Conservation (phyloP, 2,113 vertebrate species). For the Aphelocoma coerulescens region DNA sequence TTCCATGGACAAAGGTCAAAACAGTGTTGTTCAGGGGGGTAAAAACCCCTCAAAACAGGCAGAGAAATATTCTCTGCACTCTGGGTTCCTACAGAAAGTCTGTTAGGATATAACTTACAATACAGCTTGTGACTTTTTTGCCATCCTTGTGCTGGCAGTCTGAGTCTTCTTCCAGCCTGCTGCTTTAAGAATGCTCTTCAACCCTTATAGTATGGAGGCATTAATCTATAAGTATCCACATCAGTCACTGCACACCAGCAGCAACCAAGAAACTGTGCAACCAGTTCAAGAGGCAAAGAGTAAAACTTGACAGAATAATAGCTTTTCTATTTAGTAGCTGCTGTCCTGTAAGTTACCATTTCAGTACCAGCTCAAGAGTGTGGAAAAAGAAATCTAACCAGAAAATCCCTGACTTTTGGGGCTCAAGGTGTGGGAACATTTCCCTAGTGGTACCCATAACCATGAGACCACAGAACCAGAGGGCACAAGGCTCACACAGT, state of each 20-base stretch:
- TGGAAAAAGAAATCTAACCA: not conserved
- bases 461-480: not conserved
- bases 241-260: not conserved
- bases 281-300: not conserved
- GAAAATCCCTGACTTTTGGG: not conserved
- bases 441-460: not conserved
- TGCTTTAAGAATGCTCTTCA: not conserved
- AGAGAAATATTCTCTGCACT: too few relatives aligned
- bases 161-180: not conserved
- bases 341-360: not conserved
- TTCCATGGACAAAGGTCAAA: too few relatives aligned
- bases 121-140: not conserved
- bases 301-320: not conserved
- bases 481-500: not conserved
- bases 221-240: not conserved
- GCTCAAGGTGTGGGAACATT: rapidly evolving
- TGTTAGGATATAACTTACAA: not conserved
- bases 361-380: not conserved
- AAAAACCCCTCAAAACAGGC: too few relatives aligned
- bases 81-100: not conserved
- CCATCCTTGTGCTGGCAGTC: not conserved
- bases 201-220: not conserved
- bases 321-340: not conserved
- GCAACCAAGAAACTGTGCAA: not conserved
- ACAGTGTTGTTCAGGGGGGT: too few relatives aligned